Percentiles rank a stretch among this genome's conserved stretches.
phyloP scores from a whole-genome alignment of 2,888 invertebrate genomes.

The Pristionchus fissidentatus region DNA sequence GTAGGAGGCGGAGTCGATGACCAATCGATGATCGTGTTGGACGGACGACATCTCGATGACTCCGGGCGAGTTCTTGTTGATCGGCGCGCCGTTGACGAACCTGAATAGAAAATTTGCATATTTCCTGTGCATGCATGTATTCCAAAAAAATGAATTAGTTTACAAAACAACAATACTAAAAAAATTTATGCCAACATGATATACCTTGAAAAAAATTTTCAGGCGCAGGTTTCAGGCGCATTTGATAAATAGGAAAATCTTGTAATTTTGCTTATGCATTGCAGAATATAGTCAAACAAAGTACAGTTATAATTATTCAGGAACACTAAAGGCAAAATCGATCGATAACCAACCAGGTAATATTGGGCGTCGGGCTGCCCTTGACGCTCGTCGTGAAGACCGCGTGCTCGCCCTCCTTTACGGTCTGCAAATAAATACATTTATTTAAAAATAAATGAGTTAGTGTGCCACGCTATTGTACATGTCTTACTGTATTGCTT shows the following conservation, averaged over 20 bases:
- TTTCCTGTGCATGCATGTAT: too few species aligned
- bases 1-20: conserved; percentile 79
- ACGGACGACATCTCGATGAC: conserved; percentile 38
- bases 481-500: too few species aligned
- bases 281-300: too few species aligned
- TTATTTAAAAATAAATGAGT: background rate
- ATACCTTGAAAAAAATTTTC: too few species aligned
- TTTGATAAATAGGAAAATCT: background rate
- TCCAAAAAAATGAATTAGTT: too few species aligned
- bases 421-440: conserved; percentile 66
- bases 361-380: conserved; percentile 73
- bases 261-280: too few species aligned
- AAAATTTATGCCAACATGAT: too few species aligned
- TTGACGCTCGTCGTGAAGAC: conserved; percentile 73
- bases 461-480: too few species aligned
- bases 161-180: too few species aligned
- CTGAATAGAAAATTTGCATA: background rate
- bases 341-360: conserved; percentile 78
- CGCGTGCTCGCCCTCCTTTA: conserved; percentile 72
- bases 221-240: background rate
- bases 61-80: conserved; percentile 22
- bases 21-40: conserved; percentile 77
- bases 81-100: conserved; percentile 45
- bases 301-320: background rate
- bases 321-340: background rate